Conservation (phyloP, 2,888 invertebrate species). For the Chirona hameri region DNA sequence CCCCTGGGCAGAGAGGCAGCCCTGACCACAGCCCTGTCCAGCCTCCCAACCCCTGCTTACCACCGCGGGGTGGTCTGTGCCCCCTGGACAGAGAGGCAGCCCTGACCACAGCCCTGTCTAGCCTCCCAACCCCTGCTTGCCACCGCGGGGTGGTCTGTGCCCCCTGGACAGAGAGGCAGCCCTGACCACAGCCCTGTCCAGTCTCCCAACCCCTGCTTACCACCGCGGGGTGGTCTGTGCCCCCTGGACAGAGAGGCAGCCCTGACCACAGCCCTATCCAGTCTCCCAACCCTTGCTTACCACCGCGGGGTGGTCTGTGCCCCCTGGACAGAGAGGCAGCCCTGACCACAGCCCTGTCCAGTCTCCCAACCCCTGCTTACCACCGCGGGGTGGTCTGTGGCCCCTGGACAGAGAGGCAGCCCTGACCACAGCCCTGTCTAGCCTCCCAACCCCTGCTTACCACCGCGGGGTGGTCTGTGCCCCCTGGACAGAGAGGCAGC, state of each 20-base stretch:
- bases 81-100: too few species aligned
- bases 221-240: not conserved
- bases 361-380: not conserved
- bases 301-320: not conserved
- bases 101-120: not conserved
- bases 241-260: too few species aligned
- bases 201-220: not conserved
- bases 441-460: not conserved
- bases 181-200: not conserved
- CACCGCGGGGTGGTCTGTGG: not conserved
- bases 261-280: not conserved
- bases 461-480: not conserved
- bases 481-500: too few species aligned
- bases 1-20: too few species aligned
- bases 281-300: not conserved
- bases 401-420: too few species aligned
- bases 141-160: not conserved
- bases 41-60: not conserved
- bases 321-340: too few species aligned
- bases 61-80: not conserved
- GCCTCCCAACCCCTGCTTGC: not conserved
- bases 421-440: not conserved
- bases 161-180: too few species aligned
- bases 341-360: not conserved
- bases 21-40: not conserved